phyloP scores from a whole-genome alignment of 2,888 invertebrate species.

The Parnassius apollo region DNA sequence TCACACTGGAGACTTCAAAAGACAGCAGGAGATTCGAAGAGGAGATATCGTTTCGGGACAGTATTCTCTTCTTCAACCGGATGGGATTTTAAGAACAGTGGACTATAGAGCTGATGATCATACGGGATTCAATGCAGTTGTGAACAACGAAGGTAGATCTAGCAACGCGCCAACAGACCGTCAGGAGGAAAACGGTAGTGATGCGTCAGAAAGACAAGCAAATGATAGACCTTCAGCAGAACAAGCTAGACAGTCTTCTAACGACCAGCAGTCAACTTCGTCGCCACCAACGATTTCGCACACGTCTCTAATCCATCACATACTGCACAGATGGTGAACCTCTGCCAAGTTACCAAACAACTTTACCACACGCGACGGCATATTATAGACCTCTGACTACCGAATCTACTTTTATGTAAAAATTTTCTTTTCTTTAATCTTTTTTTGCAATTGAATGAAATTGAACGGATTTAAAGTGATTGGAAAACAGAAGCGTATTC shows the following conservation, averaged over 20 bases:
- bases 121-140: conserved; percentile 78
- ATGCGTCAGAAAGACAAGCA: background rate
- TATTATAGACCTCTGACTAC: no score
- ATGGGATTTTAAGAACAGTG: conserved; percentile 77
- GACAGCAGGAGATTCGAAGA: conserved; percentile 73
- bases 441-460: no score
- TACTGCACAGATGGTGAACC: conserved; percentile 6
- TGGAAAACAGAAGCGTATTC: no score
- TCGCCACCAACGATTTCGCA: conserved; percentile 11
- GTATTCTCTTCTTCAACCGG: conserved; percentile 78
- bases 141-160: conserved; percentile 50
- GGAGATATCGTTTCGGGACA: conserved; percentile 78
- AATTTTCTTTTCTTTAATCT: no score
- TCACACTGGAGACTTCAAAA: conserved; percentile 78
- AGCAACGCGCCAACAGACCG: background rate
- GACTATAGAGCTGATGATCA: conserved; percentile 79
- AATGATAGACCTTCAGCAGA: conserved; percentile 3
- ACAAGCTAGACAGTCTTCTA: background rate
- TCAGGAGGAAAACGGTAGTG: conserved; percentile 5
- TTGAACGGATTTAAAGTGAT: no score
- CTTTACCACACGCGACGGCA: background rate
- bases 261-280: conserved; percentile 9
- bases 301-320: conserved; percentile 18
- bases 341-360: no score
- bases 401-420: no score